Evolutionary conservation across 2,113 vertebrate genomes (phyloP).

Genomic region (Sebastes fasciatus): DNA sequence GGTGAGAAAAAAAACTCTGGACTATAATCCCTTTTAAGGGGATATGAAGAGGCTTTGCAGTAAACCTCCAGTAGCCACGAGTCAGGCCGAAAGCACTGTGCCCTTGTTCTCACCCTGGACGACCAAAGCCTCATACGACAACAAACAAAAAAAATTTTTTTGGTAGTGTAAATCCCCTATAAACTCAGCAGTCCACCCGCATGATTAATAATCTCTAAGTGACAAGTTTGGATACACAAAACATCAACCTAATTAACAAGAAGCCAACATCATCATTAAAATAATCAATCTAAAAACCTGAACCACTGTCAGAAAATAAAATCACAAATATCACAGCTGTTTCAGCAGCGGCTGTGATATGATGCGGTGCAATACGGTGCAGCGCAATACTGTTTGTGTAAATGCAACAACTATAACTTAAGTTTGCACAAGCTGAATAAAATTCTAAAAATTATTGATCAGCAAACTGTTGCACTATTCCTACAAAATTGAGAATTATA

Average conservation of each 20-base stretch:
- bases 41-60: constrained; percentile 75
- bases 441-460: neutral
- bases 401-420: neutral
- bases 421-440: neutral
- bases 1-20: constrained; percentile 46
- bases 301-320: constrained; percentile 9
- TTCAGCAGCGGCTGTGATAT: neutral
- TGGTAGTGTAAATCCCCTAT: neutral
- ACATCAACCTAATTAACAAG: constrained; percentile 12
- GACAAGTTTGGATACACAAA: constrained; percentile 37
- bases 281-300: constrained; percentile 17
- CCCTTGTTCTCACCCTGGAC: constrained; percentile 64
- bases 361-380: neutral
- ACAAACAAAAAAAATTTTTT: constrained; percentile 22
- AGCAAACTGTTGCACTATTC: neutral
- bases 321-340: constrained; percentile 22
- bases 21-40: constrained; percentile 81
- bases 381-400: neutral
- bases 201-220: constrained; percentile 23
- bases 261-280: constrained; percentile 19
- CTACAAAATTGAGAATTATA: neutral
- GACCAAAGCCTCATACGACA: constrained; percentile 32
- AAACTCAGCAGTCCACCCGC: constrained; percentile 6
- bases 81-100: constrained; percentile 36
- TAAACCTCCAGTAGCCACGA: constrained; percentile 63